Base-by-base conservation (phyloP, 2,113 vertebrate species). In the Rallus limicola region DNA sequence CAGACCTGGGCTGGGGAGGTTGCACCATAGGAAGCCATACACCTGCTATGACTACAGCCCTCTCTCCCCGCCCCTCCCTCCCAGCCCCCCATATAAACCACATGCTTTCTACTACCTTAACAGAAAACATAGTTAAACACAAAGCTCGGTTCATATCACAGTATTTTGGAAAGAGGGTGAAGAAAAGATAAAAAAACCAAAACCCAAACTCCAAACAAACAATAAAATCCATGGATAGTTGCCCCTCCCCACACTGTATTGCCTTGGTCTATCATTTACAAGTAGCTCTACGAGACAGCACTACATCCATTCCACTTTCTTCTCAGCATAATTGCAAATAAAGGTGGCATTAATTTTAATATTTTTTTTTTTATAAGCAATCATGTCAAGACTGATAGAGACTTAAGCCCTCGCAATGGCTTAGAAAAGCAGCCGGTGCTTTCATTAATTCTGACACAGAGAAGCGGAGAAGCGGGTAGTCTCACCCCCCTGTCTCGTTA, bases 121-220 rank as follows among this genome's bases (percentile, higher is more conserved):
- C 68, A 96, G 85, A 92, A 94, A 94, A 82, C 85, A 89, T 59
- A 72, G 72, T 86, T 40, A 85, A 96, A 91, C 88, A 77, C 81
- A 80, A 75, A 90, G 59, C 65, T 88, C 58, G 55, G 46, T 42
- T 93, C 19, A 2, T 46, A 70, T 25, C 72, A 76, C n/a, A 36
- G 44, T 36, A 55, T 65, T 85, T 60, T 36, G 29, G 13, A 8
- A 3, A 10, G 2, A 18, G 12, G 29, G 8, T 46, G 10, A 5
- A 26, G 16, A 78, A 71, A 82, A 11, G 2, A 40, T 40, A 40
- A 46, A 11, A 56, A 20, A 31, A 2, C 1, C 1, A 44, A 33
- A 65, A 46, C 42, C 42, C 42, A 50, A 34, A 74, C 6, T 13
- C 53, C 53, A 25, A 56, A 17, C 56, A 72, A 46, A 12, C 48